phyloP scores from a whole-genome alignment of 2,888 invertebrate genomes.

The Chrysina gloriosa region DNA sequence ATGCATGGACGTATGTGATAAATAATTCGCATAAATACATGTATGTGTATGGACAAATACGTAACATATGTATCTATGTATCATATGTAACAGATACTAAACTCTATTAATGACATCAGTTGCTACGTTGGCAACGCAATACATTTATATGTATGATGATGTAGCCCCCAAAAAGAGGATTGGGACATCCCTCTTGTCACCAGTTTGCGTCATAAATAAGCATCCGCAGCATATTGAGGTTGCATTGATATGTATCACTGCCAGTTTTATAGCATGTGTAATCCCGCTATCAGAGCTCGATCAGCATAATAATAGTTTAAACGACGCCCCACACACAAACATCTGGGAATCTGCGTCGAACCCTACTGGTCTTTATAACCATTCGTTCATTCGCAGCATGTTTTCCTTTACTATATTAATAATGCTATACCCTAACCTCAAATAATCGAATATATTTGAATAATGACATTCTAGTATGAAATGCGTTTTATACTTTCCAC shows the following conservation, averaged over 20 bases:
- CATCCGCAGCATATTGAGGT: constrained; percentile 64
- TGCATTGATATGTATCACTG: constrained; percentile 66
- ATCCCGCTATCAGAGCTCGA: constrained; percentile 66
- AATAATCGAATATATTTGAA: no score
- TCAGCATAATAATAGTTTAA: constrained; percentile 67
- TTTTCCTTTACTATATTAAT: no score
- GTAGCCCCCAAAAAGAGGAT: constrained; percentile 27
- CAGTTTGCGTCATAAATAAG: constrained; percentile 59
- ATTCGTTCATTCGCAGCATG: no score
- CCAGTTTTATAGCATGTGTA: constrained; percentile 66
- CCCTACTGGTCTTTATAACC: constrained; percentile 17
- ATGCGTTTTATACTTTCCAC: no score
- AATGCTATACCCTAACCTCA: no score
- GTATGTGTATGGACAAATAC: background rate
- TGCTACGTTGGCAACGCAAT: constrained; percentile 19
- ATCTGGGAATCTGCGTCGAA: constrained; percentile 57
- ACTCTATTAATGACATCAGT: constrained; percentile 37
- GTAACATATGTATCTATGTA: no score
- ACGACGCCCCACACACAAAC: constrained; percentile 57
- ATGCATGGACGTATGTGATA: constrained; percentile 39
- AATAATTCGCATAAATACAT: constrained; percentile 32
- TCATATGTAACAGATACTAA: constrained; percentile 14
- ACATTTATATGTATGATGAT: constrained; percentile 42
- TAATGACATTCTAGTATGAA: no score
- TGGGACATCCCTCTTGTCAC: constrained; percentile 45